phyloP scores from a whole-genome alignment of 2,113 vertebrate species.

The Spilogale gracilis region DNA sequence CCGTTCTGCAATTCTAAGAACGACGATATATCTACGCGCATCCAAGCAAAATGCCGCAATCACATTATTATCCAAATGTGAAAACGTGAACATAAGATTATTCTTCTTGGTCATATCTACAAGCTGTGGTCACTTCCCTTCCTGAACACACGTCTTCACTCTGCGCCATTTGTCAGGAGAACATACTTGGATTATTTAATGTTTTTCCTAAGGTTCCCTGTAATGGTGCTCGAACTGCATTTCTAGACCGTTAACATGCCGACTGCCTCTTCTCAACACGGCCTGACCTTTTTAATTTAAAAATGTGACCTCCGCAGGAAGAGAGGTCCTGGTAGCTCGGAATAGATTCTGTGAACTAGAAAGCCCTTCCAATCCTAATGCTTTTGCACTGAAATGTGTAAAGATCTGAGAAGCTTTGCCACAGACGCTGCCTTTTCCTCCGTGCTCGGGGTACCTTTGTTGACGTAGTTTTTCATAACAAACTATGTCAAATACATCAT shows the following conservation, averaged over 20 bases:
- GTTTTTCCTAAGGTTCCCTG: neutral
- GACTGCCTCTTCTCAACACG: neutral
- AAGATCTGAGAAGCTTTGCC: neutral
- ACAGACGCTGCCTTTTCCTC: neutral
- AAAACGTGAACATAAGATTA: neutral
- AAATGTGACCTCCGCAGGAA: neutral
- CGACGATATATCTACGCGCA: neutral
- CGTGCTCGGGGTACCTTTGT: neutral
- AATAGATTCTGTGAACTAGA: neutral
- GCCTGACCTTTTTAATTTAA: neutral
- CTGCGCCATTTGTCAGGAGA: neutral
- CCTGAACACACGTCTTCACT: accelerated
- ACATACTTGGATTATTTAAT: neutral
- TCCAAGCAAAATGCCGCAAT: neutral
- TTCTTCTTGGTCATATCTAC: too few relatives aligned
- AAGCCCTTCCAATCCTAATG: neutral
- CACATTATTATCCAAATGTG: neutral
- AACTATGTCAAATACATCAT: neutral
- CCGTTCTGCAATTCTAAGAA: neutral
- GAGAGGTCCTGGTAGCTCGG: neutral
- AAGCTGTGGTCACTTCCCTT: accelerated
- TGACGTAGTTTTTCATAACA: neutral
- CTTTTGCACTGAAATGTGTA: neutral
- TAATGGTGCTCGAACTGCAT: neutral
- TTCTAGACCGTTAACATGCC: neutral